Evolutionary conservation across 2,797 vertebrate species (phyloP).

Genomic region (Rhabdomys pumilio): DNA sequence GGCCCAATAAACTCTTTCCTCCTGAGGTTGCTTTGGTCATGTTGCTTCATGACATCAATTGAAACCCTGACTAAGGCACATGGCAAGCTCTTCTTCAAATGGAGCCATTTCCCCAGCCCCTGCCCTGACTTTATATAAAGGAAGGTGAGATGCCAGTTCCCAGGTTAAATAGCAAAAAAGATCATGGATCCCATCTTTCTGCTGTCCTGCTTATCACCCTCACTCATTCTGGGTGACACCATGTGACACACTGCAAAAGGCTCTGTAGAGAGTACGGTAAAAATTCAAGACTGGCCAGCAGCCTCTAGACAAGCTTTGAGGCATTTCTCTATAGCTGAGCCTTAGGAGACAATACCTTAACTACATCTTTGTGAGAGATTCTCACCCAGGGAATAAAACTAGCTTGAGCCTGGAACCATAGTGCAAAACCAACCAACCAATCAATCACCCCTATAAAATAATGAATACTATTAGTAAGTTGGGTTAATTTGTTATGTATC

Average conservation of each 20-base stretch:
- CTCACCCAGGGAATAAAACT: neutral
- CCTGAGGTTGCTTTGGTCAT: neutral
- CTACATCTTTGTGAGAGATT: neutral
- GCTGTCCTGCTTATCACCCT: neutral
- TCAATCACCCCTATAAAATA: neutral
- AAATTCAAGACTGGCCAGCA: neutral
- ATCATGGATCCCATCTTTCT: neutral
- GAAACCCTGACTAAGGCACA: neutral
- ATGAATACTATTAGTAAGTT: neutral
- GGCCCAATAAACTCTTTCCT: neutral
- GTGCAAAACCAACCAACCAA: neutral
- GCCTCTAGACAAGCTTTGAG: neutral
- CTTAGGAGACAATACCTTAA: neutral
- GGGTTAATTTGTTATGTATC: neutral
- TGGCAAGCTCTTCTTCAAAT: neutral
- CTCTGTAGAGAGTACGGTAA: neutral
- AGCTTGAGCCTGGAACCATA: neutral
- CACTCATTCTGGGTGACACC: neutral
- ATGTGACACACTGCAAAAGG: neutral
- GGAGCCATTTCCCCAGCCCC: neutral
- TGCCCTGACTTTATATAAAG: neutral
- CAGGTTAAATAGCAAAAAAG: neutral
- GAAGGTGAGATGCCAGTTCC: neutral
- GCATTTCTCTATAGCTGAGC: neutral
- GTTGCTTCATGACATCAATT: too few relatives aligned